Percentiles rank a stretch among this genome's conserved stretches.
phyloP scores from a whole-genome alignment of 2,797 vertebrate genomes.

The Melanotaenia pygmaea region DNA sequence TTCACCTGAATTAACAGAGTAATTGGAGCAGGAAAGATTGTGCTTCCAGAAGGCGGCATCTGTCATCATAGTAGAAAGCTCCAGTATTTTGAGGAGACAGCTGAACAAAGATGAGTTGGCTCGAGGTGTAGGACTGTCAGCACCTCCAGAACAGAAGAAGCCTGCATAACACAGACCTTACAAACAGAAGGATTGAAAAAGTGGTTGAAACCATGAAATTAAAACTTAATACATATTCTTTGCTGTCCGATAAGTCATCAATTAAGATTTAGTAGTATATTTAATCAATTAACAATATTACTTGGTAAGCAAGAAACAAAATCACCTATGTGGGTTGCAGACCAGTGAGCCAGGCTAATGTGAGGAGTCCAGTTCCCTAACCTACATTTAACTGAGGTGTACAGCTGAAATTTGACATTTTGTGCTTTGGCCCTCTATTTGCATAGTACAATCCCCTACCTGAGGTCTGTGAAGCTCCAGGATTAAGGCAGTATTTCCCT shows the following conservation, averaged over 20 bases:
- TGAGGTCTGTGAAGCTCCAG: slow-evolving; percentile 77
- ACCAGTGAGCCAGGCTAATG: no score
- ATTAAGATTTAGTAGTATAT: neutral
- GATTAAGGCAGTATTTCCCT: slow-evolving; percentile 84
- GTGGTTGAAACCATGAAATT: neutral
- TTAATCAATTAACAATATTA: no score
- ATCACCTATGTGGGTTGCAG: no score
- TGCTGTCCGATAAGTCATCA: neutral
- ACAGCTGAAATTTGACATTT: no score
- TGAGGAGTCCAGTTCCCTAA: no score
- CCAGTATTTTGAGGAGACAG: slow-evolving; percentile 80
- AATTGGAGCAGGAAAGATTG: slow-evolving; percentile 64
- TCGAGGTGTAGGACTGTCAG: slow-evolving; percentile 75
- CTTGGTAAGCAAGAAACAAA: no score
- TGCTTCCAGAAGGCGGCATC: slow-evolving; percentile 55
- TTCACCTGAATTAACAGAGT: slow-evolving; percentile 59
- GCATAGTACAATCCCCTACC: slow-evolving; percentile 62
- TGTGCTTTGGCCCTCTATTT: neutral
- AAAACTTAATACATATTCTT: neutral
- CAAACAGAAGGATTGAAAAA: slow-evolving; percentile 4
- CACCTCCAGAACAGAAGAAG: slow-evolving; percentile 84
- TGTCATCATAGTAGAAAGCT: slow-evolving; percentile 46
- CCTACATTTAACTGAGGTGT: no score
- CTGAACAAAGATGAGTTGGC: slow-evolving; percentile 66
- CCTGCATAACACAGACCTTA: slow-evolving; percentile 85